Evolutionary conservation across 2,113 vertebrate genomes (phyloP).

Genomic region (Tamias sibiricus): DNA sequence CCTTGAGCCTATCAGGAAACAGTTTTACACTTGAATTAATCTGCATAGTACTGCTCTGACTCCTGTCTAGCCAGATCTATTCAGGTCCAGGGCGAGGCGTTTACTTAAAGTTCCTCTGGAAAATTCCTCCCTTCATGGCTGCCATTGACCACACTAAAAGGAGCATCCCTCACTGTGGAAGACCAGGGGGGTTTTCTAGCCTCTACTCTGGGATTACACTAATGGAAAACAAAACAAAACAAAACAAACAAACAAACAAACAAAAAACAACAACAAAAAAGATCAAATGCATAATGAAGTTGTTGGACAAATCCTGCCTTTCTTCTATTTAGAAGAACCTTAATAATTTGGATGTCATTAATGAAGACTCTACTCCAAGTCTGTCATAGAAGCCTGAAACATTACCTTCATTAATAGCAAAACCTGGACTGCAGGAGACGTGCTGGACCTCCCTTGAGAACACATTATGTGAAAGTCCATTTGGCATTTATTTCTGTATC

Average conservation of each 20-base stretch:
- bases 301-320: not conserved
- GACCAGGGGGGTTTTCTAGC: not conserved
- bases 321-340: not conserved
- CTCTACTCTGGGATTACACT: not conserved
- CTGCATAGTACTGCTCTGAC: not conserved
- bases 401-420: slow-evolving; percentile 12
- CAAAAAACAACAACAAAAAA: not conserved
- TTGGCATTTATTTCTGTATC: slow-evolving; percentile 43
- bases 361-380: not conserved
- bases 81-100: not conserved
- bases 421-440: not conserved
- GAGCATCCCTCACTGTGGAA: not conserved
- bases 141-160: not conserved
- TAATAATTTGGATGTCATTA: not conserved
- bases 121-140: not conserved
- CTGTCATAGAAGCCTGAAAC: slow-evolving; percentile 24
- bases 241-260: too few species aligned
- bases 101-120: slow-evolving; percentile 19
- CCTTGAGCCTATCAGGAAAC: not conserved
- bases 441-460: not conserved
- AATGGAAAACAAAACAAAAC: not conserved
- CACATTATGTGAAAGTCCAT: slow-evolving; percentile 4
- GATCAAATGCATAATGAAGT: not conserved
- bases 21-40: not conserved
- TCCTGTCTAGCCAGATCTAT: not conserved